Evolutionary conservation across 2,113 vertebrate species (phyloP), one percentile per base, ranked within the genome.

Genomic region (Heliornis fulica): DNA sequence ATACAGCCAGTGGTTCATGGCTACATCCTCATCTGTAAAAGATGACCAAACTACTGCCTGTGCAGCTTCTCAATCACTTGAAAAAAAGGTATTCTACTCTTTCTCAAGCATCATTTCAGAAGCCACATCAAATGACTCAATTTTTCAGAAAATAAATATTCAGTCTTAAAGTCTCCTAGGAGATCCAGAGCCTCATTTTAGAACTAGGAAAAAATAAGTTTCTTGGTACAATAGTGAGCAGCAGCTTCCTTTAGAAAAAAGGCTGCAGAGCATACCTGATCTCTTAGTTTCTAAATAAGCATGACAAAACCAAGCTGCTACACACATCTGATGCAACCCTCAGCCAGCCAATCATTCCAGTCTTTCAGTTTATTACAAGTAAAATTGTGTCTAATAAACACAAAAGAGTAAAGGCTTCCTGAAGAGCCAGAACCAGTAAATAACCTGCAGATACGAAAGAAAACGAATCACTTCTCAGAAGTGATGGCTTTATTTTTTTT

Each of bases 71-170:
- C 11, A 2, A 28, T 43, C 57, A 40, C 50, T 56, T n/a, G 31
- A 56, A 79, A 79, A 36, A 77, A 5, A n/a, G n/a, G 9, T 34
- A 29, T 16, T 26, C 36, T 38, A 43, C 31, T 51, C 54, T 32
- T 88, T 83, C 56, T 83, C 64, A 75, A 65, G 56, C 11, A 64
- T 18, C 10, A 6, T 53, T 90, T 71, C 82, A 87, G 77, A 83
- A 74, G 36, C 89, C 1, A 1, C 41, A 80, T 25, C 50, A 83
- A 85, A 74, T 74, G 4, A 92, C 54, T 56, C 34, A 56, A 1
- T 31, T 89, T 76, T 83, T 86, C 88, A 90, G 56, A 88, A 83
- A 93, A 93, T n/a, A 94, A 86, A 87, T 78, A 59, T 15, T 45
- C 64, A 78, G 29, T 38, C 56, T 68, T 81, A 54, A 86, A 77